phyloP scores from a whole-genome alignment of 2,888 invertebrate species.

The Mellilla xanthometata region DNA sequence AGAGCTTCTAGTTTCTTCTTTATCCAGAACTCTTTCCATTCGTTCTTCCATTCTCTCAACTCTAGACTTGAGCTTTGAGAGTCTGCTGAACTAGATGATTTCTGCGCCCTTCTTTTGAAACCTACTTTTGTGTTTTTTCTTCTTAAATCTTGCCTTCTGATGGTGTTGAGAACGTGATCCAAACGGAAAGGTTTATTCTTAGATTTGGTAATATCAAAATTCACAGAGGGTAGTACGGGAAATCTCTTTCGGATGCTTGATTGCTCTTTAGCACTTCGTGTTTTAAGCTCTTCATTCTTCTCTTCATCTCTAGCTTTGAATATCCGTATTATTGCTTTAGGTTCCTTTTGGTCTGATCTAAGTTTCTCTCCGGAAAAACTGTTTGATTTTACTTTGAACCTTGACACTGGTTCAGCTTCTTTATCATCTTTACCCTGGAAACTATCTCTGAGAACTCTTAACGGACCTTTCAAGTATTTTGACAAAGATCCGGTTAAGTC shows the following conservation, averaged over 20 bases:
- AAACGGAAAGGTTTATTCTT: constrained; percentile 12
- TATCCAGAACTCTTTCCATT: constrained; percentile 44
- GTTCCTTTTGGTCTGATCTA: not conserved
- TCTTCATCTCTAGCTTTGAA: constrained; percentile 1
- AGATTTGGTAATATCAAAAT: too few relatives aligned
- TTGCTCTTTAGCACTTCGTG: too few relatives aligned
- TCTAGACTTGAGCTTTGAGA: constrained; percentile 36
- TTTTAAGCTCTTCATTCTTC: not conserved
- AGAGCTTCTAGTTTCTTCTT: constrained; percentile 52
- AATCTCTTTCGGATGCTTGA: too few relatives aligned
- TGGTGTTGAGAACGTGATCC: constrained; percentile 52
- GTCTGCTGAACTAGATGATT: not conserved
- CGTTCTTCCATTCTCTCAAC: constrained; percentile 42
- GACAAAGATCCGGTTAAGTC: constrained; percentile 25
- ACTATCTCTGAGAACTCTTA: not conserved
- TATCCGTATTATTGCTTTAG: constrained; percentile 9
- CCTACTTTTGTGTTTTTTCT: too few relatives aligned
- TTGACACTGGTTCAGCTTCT: not conserved
- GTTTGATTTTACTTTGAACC: constrained; percentile 7
- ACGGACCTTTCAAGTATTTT: constrained; percentile 1
- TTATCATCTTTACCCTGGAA: not conserved
- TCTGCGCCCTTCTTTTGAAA: too few relatives aligned
- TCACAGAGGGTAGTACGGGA: too few relatives aligned
- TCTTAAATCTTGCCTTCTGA: too few relatives aligned
- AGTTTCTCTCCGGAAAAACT: not conserved